Evolutionary conservation across 2,888 invertebrate genomes (phyloP), one percentile per base, ranked within the genome.

Genomic region (Noctua pronuba): DNA sequence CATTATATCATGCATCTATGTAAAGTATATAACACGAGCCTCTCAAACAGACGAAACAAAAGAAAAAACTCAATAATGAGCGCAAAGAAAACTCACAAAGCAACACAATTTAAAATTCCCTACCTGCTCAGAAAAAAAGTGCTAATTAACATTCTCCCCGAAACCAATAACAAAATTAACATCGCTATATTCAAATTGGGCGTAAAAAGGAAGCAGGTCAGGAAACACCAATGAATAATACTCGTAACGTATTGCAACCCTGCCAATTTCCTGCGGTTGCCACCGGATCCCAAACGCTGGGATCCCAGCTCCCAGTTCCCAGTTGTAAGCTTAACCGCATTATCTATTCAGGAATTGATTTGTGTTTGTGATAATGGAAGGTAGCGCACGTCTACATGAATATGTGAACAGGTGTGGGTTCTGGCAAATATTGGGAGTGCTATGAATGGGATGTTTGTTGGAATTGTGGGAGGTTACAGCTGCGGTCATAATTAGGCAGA

Each of bases 191-290:
- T 80, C 82, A 85, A 89, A 86, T 88, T 88, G 84, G 58, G 75
- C 81, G 75, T 81, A 85, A 86, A 88, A 89, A 88, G 90, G 87
- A 90, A 86, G 82, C 85, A 79, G 76, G 82, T 4, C 46, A 85
- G 88, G 88, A 88, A 87, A 86, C 86, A 86, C 83, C 89, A 82
- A 88, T 89, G 89, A 92, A 92, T 92, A 90, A 91, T 91, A 90
- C 89, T 85, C 79, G 88, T 91, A 89, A 91, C 88, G 89, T 91
- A 91, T 90, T 89, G 92, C 91, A 88, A 88, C 89, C 88, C 88
- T 86, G 82, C 85, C 88, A 91, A 92, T 93, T 90, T 92, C 91
- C 92, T 92, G 84, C 75, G 80, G 86, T 87, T 76, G 67, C 69
- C 86, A 82, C 83, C 89, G 89, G 88, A 87, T 86, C 87, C 85